Conservation (phyloP, 2,888 invertebrate genomes). For the Unio pictorum region DNA sequence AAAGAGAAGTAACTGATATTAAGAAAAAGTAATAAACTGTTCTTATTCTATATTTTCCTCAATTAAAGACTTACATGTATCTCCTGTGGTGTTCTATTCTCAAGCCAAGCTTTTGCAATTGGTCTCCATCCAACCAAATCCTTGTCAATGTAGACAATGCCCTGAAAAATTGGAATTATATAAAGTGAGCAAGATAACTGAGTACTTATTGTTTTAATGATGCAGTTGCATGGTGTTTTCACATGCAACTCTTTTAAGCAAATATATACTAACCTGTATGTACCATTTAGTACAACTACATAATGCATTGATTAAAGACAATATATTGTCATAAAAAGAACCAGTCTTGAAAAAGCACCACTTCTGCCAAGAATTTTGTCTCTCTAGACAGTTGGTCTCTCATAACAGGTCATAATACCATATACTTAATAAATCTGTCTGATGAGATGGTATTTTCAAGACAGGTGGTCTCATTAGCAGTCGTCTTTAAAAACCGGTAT, state of each 20-base stretch:
- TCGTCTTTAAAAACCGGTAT: background rate
- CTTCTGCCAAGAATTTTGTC: too few relatives aligned
- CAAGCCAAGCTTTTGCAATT: conserved; percentile 69
- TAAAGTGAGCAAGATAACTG: background rate
- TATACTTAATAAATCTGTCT: too few relatives aligned
- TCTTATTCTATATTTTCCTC: conserved; percentile 21
- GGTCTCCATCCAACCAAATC: conserved; percentile 71
- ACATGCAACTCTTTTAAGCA: background rate
- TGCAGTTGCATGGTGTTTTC: background rate
- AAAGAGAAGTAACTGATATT: background rate
- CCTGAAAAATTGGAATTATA: conserved; percentile 46
- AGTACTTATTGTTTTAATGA: conserved; percentile 3
- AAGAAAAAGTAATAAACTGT: conserved; percentile 14
- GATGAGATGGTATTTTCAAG: too few relatives aligned
- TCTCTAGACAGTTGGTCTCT: too few relatives aligned
- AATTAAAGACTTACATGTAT: conserved; percentile 63
- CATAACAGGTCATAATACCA: too few relatives aligned
- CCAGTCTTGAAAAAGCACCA: too few relatives aligned
- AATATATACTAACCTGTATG: background rate
- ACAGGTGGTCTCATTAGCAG: background rate
- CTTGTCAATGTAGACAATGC: conserved; percentile 68
- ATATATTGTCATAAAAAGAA: too few relatives aligned
- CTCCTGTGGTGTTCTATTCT: conserved; percentile 66
- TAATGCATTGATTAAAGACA: background rate
- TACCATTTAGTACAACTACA: background rate